Base-by-base conservation (phyloP, 1,140 invertebrate genomes). In the Scaptomyza hsui region DNA sequence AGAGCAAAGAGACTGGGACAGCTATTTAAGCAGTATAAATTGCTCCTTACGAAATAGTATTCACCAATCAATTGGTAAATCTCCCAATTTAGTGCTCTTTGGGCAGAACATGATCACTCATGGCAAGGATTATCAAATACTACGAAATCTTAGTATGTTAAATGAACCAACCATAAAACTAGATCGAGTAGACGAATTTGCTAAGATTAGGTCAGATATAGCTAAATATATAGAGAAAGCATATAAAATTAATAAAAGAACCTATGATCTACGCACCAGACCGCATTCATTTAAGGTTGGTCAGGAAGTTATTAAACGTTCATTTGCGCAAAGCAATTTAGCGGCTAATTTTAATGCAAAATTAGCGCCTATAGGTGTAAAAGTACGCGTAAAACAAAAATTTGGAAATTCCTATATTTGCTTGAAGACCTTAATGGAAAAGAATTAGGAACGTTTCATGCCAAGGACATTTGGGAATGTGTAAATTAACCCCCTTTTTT, bases 1-100 rank as follows among this genome's bases (percentile, higher is more conserved):
- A 18, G 47, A 62, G 6, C 45, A 62, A n/a, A 13, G 24, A 24
- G 15, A 56, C 2, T 71, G 68, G 61, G 60, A 71, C 6, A 10
- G 19, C 0, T 37, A 48, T 12, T 10, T 72, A 1, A 51, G 45
- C 12, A 57, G 52, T 16, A 65, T 65, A 9, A 65, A 48, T 12
- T 48, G 47, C 5, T 48, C 37, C 0, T 5, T 65, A 3, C 16
- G 68, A 16, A 65, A 41, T 29, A 51, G 9, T 2, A 49, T 48
- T 15, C 18, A 65, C 26, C 67, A 70, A 42, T 61, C 48, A 37
- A 29, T 65, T 4, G 44, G 61, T 1, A 47, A 55, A 1, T 60
- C 64, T n/a, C 45, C 55, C 1, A 52, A 68, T 35, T 18, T 60
- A 2, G 56, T 42, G 0, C 21, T 60, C 1, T 53, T 62, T 18